A percentile compares a stretch with the other conserved stretches of the same genome.
Conservation (phyloP, 2,113 vertebrate species). For the Stercorarius parasiticus region DNA sequence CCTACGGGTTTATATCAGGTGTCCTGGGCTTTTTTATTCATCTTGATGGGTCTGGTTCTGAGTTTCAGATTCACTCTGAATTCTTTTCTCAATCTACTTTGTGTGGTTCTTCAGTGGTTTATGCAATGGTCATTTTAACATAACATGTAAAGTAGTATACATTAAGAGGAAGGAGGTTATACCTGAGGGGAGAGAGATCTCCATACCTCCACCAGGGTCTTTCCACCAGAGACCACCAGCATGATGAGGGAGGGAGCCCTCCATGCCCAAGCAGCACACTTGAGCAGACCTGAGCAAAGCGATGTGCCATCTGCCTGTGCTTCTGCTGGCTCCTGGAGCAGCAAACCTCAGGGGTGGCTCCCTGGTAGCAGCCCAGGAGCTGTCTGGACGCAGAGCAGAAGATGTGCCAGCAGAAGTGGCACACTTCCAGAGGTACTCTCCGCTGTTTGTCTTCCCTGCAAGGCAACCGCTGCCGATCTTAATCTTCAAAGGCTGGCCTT, state of each 20-base stretch:
- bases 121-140: neutral
- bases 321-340: neutral
- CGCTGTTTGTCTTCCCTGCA: neutral
- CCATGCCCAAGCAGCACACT: rapidly evolving
- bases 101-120: neutral
- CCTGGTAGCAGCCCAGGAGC: neutral
- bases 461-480: neutral
- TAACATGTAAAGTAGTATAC: neutral
- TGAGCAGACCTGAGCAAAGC: neutral
- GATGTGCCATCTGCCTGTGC: neutral
- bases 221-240: neutral
- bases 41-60: neutral
- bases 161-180: neutral
- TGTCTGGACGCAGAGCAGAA: neutral
- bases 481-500: neutral
- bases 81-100: neutral
- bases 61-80: neutral
- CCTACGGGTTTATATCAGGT: neutral
- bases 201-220: neutral
- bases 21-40: neutral
- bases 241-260: neutral
- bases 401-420: neutral
- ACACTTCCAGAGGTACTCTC: neutral
- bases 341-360: neutral
- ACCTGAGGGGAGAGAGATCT: neutral